phyloP scores from a whole-genome alignment of 2,888 invertebrate species.

The Heteromurus nitidus region DNA sequence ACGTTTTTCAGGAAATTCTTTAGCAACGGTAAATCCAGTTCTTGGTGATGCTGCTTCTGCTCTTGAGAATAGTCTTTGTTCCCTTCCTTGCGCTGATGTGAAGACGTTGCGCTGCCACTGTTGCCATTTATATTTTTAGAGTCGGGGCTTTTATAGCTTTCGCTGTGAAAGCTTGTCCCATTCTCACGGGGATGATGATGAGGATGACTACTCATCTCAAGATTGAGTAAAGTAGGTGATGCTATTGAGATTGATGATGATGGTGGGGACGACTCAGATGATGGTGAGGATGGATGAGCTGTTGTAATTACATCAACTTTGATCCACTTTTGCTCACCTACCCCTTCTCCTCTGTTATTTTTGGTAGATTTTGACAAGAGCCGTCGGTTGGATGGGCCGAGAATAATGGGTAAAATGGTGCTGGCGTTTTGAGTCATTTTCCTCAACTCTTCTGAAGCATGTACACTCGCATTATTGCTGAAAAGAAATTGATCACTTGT shows the following conservation, averaged over 20 bases:
- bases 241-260: constrained; percentile 49
- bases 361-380: constrained; percentile 63
- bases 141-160: constrained; percentile 31
- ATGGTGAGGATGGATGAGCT: constrained; percentile 52
- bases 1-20: constrained; percentile 73
- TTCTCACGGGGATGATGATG: constrained; percentile 27
- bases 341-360: constrained; percentile 52
- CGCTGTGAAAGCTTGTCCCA: constrained; percentile 47
- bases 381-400: constrained; percentile 47
- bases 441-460: not conserved
- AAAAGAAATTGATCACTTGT: constrained; percentile 32
- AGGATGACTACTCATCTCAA: constrained; percentile 56
- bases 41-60: constrained; percentile 53
- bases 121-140: constrained; percentile 43
- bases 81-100: not conserved
- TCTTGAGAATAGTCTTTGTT: constrained; percentile 11
- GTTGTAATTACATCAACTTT: constrained; percentile 73
- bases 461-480: constrained; percentile 14
- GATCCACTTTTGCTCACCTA: constrained; percentile 72
- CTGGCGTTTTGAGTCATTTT: constrained; percentile 10
- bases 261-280: constrained; percentile 48
- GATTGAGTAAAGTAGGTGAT: constrained; percentile 66
- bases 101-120: constrained; percentile 27
- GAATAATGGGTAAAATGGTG: constrained; percentile 11
- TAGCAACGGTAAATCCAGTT: constrained; percentile 73